Percentiles rank a stretch among this genome's conserved stretches.
These are phyloP conservation scores for Eidolon dupreanum DNA, from an alignment of 2,797 vertebrate genomes.

Conservation along the genomic window DNA sequence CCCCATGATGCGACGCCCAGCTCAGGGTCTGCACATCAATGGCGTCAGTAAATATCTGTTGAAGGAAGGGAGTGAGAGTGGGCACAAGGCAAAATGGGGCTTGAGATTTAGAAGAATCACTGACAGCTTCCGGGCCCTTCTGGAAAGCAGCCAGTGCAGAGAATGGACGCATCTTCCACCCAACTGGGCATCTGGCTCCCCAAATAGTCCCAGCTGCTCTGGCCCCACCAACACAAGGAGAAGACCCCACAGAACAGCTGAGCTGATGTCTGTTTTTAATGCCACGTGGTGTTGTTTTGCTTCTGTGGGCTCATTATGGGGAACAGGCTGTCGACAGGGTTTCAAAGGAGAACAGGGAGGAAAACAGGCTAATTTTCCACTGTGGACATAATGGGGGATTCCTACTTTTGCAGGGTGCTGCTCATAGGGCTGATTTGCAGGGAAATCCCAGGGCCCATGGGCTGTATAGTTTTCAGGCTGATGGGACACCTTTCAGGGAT, in stretches of 20 bases:
- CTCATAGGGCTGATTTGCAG: background rate
- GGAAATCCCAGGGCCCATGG: background rate
- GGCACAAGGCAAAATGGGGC: background rate
- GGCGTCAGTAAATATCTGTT: background rate
- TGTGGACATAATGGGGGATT: background rate
- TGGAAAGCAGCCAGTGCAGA: background rate
- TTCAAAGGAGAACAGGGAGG: background rate
- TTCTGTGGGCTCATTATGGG: background rate
- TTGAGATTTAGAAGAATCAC: background rate
- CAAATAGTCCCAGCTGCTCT: background rate
- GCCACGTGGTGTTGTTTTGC: accelerated
- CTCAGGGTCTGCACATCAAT: background rate
- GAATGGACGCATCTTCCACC: background rate
- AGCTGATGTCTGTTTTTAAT: background rate
- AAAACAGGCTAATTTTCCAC: accelerated
- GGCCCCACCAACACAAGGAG: accelerated
- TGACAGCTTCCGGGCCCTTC: background rate
- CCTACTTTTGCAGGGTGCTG: background rate
- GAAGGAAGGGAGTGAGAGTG: background rate
- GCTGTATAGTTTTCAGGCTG: background rate
- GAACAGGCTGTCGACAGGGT: background rate
- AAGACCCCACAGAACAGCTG: background rate
- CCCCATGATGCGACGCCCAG: accelerated
- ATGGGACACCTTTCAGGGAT: background rate
- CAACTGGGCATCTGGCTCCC: background rate